phyloP scores from a whole-genome alignment of 2,797 vertebrate species.

The Girardinus metallicus region DNA sequence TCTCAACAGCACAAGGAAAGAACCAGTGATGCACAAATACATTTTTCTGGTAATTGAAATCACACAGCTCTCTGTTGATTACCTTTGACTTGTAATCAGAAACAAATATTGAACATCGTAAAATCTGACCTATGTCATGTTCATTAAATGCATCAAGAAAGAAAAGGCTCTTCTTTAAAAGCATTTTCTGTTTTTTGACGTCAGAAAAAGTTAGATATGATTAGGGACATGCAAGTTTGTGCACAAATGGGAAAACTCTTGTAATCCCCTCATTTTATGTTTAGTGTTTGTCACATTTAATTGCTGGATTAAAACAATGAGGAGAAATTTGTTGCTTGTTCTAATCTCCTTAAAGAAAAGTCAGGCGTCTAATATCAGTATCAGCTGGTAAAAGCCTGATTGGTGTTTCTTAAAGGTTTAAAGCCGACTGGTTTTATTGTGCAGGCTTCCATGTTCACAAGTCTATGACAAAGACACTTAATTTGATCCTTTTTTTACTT shows the following conservation, averaged over 20 bases:
- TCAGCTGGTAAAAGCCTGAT: background rate
- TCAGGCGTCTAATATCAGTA: background rate
- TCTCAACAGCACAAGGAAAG: background rate
- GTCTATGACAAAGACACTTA: background rate
- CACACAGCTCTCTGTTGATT: background rate
- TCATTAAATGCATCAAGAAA: background rate
- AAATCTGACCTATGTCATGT: background rate
- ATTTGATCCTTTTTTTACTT: background rate
- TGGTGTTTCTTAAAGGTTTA: background rate
- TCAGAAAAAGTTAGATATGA: background rate
- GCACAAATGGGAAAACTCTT: background rate
- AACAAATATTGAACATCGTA: background rate
- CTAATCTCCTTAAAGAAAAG: background rate
- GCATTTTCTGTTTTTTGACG: background rate
- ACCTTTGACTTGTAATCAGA: background rate
- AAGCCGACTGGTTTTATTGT: background rate
- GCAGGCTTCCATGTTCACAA: background rate
- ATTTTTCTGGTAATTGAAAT: background rate
- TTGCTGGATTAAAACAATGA: background rate
- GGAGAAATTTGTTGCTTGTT: background rate
- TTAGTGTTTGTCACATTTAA: background rate
- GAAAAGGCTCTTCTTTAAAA: background rate
- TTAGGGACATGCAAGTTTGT: background rate
- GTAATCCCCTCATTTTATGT: background rate
- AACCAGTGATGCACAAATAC: background rate